Evolutionary conservation across 2,113 vertebrate species (phyloP).

Genomic region (Macroglossus sobrinus): DNA sequence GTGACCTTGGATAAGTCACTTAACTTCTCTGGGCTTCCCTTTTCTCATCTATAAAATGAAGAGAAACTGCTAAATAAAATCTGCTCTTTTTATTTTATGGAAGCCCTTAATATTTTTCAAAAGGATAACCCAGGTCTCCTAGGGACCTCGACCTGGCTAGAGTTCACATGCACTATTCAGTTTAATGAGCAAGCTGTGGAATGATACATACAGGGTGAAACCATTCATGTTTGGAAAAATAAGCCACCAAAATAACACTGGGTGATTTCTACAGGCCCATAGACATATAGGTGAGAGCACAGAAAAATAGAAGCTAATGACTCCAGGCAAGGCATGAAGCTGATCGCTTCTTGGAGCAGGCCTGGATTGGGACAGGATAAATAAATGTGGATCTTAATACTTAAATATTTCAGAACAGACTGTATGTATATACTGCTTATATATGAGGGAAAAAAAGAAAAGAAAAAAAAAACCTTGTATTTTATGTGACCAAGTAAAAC

Average conservation of each 20-base stretch:
- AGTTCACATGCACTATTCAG: neutral
- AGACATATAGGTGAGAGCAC: neutral
- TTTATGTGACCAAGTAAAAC: slow-evolving; percentile 32
- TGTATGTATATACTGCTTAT: slow-evolving; percentile 7
- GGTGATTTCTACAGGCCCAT: neutral
- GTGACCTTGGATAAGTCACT: neutral
- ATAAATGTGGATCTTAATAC: neutral
- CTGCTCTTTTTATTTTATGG: neutral
- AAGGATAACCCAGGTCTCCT: neutral
- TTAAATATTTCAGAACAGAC: slow-evolving; percentile 30
- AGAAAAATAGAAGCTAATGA: neutral
- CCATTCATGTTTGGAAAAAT: neutral
- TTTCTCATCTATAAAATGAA: neutral
- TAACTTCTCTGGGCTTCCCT: neutral
- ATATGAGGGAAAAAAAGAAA: neutral
- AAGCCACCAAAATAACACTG: neutral
- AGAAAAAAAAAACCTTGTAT: neutral
- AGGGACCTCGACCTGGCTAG: neutral
- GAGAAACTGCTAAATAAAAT: neutral
- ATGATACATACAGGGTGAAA: no score
- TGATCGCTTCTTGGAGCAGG: neutral
- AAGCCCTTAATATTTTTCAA: neutral
- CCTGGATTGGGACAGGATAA: neutral
- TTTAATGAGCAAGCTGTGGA: neutral
- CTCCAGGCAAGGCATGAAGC: neutral